Evolutionary conservation across 2,888 invertebrate species (phyloP), one percentile per base, ranked within the genome.

Genomic region (Barypeithes pellucidus): DNA sequence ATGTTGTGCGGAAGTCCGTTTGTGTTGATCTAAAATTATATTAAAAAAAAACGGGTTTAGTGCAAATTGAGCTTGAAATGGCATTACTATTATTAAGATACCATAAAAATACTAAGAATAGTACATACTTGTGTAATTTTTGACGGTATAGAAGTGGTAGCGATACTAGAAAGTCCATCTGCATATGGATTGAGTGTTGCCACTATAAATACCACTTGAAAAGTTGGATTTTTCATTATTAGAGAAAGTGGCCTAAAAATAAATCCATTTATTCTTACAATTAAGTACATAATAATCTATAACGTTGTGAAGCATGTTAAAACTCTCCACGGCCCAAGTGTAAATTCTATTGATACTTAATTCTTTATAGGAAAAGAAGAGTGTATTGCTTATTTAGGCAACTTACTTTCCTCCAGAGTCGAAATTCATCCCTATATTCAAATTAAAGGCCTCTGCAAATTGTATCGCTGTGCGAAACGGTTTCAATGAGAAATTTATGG

Each of bases 401-500:
- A n/a, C 85, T 81, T 87, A 92, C 92, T 87, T 90, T 79, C 96
- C 96, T 62, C 93, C 91, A 41, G 88, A 89, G 83, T 94, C 93
- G 87, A 96, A 96, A 82, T 91, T 90, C 47, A 95, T 83, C 54
- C 89, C 88, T 3, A 96, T 80, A 63, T 92, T 91, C 66, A 94
- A 86, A 80, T 89, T 90, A 8, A 93, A 87, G 0, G 90, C 88
- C 85, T 96, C 97, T 0, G 95, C 93, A 86, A 96, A 95, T 22
- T 89, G 87, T 20, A 96, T 85, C 14, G 95, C 89, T 0, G 96
- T 94, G 83, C 92, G 88, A 69, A 97, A 91, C 82, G 96, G 96
- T 84, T 94, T 95, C 63, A 96, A 86, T 76, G 95, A 94, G 85
- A 96, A 96, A 77, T 96, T 96, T 33, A 97, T 90, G 20, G 90